Base-by-base conservation (phyloP, 2,888 invertebrate genomes). In the Tenthredo mesomela region DNA sequence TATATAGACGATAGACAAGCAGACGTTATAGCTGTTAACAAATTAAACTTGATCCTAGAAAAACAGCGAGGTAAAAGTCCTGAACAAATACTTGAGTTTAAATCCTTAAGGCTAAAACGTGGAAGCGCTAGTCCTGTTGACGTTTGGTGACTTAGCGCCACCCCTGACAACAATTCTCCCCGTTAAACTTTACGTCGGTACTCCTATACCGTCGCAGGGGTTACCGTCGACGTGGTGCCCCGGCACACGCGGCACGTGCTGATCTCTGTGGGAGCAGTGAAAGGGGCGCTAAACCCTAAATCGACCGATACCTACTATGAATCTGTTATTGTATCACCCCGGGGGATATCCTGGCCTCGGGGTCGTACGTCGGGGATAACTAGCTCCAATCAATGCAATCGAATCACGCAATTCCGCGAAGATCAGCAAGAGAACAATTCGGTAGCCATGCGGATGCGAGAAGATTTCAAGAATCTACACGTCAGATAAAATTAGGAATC, bases 191-290 rank as follows among this genome's bases (percentile, higher is more conserved):
- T 25, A 33, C 37, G 43, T 67, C 33, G 40, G n/a, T 40, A n/a
- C 25, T n/a, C 25, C 25, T n/a, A 54, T 54, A 54, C 25, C 61
- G 61, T 61, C 54, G 67, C n/a, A 25, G 29, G 65, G 61, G 67
- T 25, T 47, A 33, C 67, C 75, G 67, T 67, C 65, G 82, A 82
- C 80, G 80, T 40, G 33, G 70, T 50, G 80, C 82, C 82, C 37
- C 58, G 80, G 70, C 70, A 82, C 65, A 70, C 82, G 82, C 71
- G 92, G 89, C 93, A 92, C 93, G 93, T 93, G 92, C 90, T 85
- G 90, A 89, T 92, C 91, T 91, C 91, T 90, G 91, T 92, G 92
- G 90, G 91, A 91, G 91, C 90, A 89, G 90, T 91, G 90, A 86
- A 88, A 88, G 86, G 87, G 90, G 90, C 88, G 90, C 89, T 88